phyloP scores from a whole-genome alignment of 2,113 vertebrate genomes.

The Campylomormyrus numenius region DNA sequence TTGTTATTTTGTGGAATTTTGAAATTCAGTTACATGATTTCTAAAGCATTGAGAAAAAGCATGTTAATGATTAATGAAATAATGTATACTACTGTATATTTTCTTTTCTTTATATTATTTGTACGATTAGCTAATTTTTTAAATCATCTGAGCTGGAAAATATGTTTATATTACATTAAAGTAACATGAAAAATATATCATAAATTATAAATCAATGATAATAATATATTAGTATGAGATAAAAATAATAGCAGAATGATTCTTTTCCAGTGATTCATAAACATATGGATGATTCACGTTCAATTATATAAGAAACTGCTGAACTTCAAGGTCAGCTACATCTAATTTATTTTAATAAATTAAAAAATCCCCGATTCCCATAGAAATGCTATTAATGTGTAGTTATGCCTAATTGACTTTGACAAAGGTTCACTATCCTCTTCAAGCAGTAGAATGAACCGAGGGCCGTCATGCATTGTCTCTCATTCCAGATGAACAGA shows the following conservation, averaged over 20 bases:
- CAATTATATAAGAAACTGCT: not conserved
- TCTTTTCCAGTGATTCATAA: not conserved
- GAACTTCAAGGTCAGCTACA: slow-evolving; percentile 8
- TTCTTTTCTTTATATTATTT: not conserved
- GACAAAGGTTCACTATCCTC: slow-evolving; percentile 5
- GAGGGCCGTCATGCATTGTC: not conserved
- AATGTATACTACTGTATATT: not conserved
- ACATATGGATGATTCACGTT: not conserved
- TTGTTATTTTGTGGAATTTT: not conserved
- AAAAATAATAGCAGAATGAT: not conserved
- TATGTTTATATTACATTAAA: not conserved
- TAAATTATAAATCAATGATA: not conserved
- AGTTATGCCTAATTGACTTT: slow-evolving; percentile 7
- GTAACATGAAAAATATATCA: not conserved
- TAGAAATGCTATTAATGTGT: slow-evolving; percentile 5
- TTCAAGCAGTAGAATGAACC: not conserved
- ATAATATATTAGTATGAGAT: not conserved
- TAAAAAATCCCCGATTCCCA: not conserved
- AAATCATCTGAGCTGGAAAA: too few species aligned
- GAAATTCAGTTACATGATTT: not conserved
- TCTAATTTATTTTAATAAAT: slow-evolving; percentile 8
- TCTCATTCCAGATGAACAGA: slow-evolving; percentile 5
- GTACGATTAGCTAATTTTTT: not conserved
- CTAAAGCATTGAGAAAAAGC: not conserved
- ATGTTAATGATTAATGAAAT: not conserved